These are phyloP conservation scores for Pangasius mekongensis DNA, from an alignment of 2,797 vertebrate species.

Conservation along the genomic window DNA sequence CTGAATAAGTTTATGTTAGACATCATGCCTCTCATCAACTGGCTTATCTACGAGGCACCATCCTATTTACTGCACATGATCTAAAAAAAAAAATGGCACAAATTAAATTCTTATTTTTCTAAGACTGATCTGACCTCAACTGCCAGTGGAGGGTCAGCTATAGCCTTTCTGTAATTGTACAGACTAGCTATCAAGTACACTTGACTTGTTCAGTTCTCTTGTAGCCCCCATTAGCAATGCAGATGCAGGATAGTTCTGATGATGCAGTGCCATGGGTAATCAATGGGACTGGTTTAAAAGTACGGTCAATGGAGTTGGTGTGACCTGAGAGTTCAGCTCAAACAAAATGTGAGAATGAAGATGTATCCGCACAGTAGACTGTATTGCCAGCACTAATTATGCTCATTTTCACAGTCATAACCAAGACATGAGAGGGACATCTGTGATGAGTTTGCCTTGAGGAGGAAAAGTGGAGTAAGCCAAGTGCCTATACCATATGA, in stretches of 20 bases:
- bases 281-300: background rate
- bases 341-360: background rate
- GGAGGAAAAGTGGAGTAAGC: background rate
- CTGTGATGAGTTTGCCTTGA: conserved; percentile 15
- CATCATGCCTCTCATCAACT: background rate
- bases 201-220: conserved; percentile 19
- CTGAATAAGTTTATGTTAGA: background rate
- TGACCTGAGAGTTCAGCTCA: background rate
- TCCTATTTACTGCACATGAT: background rate
- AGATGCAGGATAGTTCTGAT: background rate
- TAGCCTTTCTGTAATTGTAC: conserved; percentile 13
- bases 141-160: background rate
- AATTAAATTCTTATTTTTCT: background rate
- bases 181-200: conserved; percentile 1
- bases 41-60: background rate
- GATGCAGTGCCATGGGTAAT: background rate
- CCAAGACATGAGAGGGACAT: conserved; percentile 2
- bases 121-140: background rate
- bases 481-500: background rate
- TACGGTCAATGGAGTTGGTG: background rate
- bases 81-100: background rate
- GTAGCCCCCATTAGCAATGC: conserved; percentile 11
- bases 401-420: background rate
- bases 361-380: background rate
- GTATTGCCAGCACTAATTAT: background rate